These are phyloP conservation scores for Orchesella cincta DNA, from an alignment of 1,140 invertebrate species.

Conservation along the genomic window DNA sequence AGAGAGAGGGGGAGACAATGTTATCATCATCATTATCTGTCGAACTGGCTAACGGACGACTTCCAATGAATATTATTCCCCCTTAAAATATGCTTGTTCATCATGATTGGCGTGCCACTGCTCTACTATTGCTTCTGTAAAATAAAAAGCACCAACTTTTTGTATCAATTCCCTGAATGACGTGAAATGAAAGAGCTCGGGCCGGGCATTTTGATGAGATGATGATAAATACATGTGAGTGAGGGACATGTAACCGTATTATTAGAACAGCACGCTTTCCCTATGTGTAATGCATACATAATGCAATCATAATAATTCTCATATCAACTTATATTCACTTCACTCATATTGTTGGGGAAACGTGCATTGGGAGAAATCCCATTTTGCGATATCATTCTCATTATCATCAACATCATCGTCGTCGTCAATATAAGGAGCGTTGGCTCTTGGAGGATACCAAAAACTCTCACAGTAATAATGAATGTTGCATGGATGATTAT, in stretches of 20 bases:
- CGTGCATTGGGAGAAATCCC: not conserved
- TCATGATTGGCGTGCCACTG: too few relatives aligned
- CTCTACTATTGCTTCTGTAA: not conserved
- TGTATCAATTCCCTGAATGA: not conserved
- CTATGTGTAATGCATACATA: not conserved
- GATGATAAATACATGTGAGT: constrained; percentile 2
- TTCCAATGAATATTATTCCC: not conserved
- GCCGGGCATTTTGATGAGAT: not conserved
- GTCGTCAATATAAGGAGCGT: not conserved
- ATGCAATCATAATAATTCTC: not conserved
- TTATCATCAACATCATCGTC: not conserved
- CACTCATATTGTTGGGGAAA: too few relatives aligned
- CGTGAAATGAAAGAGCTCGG: not conserved
- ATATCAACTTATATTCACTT: too few relatives aligned
- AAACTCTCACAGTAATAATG: too few relatives aligned
- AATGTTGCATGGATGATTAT: not conserved
- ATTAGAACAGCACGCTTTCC: not conserved
- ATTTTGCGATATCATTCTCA: not conserved
- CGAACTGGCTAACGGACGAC: not conserved
- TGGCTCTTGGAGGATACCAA: too few relatives aligned
- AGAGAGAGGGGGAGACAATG: constrained; percentile 16
- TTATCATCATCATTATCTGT: constrained; percentile 14
- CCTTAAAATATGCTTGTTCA: not conserved
- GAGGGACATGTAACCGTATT: not conserved
- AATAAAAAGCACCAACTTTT: not conserved